Base-by-base conservation (phyloP, 53 echinoderm and acorn worm species). In the Henricia sp. region DNA sequence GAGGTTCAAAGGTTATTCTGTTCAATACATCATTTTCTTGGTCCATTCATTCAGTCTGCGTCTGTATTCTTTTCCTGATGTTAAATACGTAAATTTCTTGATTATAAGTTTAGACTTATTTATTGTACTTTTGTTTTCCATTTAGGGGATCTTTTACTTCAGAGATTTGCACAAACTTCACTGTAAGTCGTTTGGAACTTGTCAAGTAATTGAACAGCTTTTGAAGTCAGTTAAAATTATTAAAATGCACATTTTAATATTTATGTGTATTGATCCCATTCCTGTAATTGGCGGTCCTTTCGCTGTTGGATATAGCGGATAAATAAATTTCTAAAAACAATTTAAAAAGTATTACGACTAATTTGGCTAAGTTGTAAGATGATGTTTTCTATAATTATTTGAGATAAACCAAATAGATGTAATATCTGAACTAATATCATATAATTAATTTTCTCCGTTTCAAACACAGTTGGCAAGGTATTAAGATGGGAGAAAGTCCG, bases 401-500 rank as follows among this genome's bases (percentile, higher is more conserved):
- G 38, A 67, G 40, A n/a, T n/a, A n/a, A n/a, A n/a, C n/a, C n/a
- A n/a, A n/a, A n/a, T 40, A 39, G n/a, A 21, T 38, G 3, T 1
- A 1, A 24, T 29, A 30, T 71, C 2, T 23, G 13, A 12, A n/a
- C 21, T 27, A 6, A 6, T 37, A 35, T n/a, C n/a, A n/a, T n/a
- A 13, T 38, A 11, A 28, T 19, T 43, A n/a, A 46, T 1, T 0
- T 0, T 33, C 27, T 43, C 9, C 25, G 8, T 40, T 69, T 43
- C 3, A 69, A 43, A 2, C 0, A 42, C 71, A 92, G 93, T 92
- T 37, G 83, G 83, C 37, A 90, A 62, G 37, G 28, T 66, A 48
- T 86, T 92, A 63, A 86, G 90, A 83, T 92, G 93, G 93, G 89
- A 89, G 50, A 92, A 89, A 37, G 53, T 92, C 2, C 57, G 73